Base-by-base conservation (phyloP, 2,888 invertebrate species). In the Drosophila anceps region DNA sequence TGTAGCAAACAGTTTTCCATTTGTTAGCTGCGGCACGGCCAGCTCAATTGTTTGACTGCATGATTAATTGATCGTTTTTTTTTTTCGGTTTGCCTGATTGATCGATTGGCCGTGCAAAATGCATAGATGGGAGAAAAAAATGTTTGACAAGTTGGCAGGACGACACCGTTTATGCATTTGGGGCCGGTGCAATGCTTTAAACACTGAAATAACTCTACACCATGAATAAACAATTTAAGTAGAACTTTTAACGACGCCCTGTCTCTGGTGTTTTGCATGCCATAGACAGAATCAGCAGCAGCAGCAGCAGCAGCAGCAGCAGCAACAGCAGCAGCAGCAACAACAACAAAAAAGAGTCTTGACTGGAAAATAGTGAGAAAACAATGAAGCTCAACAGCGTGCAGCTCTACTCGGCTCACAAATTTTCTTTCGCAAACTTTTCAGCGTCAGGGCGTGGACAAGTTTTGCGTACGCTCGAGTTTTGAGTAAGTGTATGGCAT, bases 391-490 rank as follows among this genome's bases (percentile, higher is more conserved):
- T 18, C 15, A 60, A 10, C 41, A 37, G 37, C 37, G 37, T 12
- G 9, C 33, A 33, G 10, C 13, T 20, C 48, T 15, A 27, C 24
- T 18, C 33, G 27, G 31, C 20, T 51, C 15, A 35, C 8, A 51
- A 76, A 63, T 59, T 68, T 60, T 6, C 29, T n/a, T 24, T 20
- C 3, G 18, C 43, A 50, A 76, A 76, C 79, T 76, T 79, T 68
- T 46, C 20, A 33, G 8, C 31, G 27, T 50, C 51, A 58, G 24
- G 15, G n/a, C 18, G n/a, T 18, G 69, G 20, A 4, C 31, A 75
- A 69, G 65, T 65, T 69, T 48, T 59, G 37, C 35, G 18, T 43
- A n/a, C 43, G 31, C 41, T 27, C 33, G 46, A 68, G 44, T 51
- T 58, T 39, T 33, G 29, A 39, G 31, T 33, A 24, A 35, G 35